Percentiles rank a stretch among this genome's conserved stretches.
Conservation (phyloP, 2,797 vertebrate species). For the Sphaeramia orbicularis region DNA sequence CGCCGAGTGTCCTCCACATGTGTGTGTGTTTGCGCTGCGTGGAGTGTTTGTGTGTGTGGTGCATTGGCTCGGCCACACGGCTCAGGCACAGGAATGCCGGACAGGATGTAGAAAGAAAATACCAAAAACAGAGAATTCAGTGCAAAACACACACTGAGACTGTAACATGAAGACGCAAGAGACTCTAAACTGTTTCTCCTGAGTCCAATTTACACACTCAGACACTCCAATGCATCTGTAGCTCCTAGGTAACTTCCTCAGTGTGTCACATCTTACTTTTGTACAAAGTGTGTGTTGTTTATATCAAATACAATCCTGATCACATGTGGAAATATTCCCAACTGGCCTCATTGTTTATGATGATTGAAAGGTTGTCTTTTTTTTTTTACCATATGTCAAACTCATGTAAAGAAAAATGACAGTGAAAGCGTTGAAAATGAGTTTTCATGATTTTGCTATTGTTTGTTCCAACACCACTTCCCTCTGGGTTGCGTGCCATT, state of each 20-base stretch:
- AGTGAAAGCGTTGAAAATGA: conserved; percentile 15
- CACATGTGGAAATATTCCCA: conserved; percentile 1
- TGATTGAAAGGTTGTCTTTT: not conserved
- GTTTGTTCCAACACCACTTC: conserved; percentile 40
- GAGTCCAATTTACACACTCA: conserved; percentile 60
- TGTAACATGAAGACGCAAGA: conserved; percentile 29
- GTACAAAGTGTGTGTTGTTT: not conserved
- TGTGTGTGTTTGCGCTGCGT: conserved; percentile 20
- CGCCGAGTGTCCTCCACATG: conserved; percentile 23
- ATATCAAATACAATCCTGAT: not conserved
- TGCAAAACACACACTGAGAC: conserved; percentile 49
- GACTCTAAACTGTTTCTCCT: conserved; percentile 30
- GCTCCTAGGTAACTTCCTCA: conserved; percentile 21
- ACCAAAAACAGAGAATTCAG: conserved; percentile 60
- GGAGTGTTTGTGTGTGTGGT: conserved; percentile 35
- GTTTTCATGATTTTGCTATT: conserved; percentile 10
- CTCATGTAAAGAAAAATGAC: conserved; percentile 8
- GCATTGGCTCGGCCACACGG: conserved; percentile 41
- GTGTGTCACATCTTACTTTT: conserved; percentile 10
- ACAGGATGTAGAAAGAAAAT: conserved; percentile 78
- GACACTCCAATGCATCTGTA: conserved; percentile 10
- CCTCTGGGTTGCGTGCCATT: conserved; percentile 51
- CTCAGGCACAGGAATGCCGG: conserved; percentile 72
- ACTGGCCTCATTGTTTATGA: not conserved
- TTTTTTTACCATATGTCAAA: not conserved